Conservation (phyloP, 2,888 invertebrate species). For the Papilio demoleus region DNA sequence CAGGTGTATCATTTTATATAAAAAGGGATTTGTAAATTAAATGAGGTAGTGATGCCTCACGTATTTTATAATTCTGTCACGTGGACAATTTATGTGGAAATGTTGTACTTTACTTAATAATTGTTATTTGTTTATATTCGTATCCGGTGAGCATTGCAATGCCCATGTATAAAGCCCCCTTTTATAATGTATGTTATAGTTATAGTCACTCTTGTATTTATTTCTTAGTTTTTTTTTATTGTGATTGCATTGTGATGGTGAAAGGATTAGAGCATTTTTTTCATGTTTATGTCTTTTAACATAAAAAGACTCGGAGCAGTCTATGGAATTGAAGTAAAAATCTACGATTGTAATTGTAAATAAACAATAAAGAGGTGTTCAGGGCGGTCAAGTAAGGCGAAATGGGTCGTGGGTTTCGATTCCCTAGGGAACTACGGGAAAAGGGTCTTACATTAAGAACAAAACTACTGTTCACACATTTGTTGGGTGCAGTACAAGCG, state of each 20-base stretch:
- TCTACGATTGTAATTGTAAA: conserved; percentile 17
- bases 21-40: neutral
- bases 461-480: conserved; percentile 20
- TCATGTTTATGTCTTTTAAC: neutral
- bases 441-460: conserved; percentile 13
- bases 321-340: neutral
- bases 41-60: neutral
- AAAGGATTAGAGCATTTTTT: neutral
- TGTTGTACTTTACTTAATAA: too few relatives aligned
- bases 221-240: too few relatives aligned
- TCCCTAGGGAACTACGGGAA: conserved; percentile 13
- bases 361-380: conserved; percentile 19
- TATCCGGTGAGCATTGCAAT: too few relatives aligned
- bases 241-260: too few relatives aligned
- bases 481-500: conserved; percentile 13
- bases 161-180: too few relatives aligned
- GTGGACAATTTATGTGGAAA: too few relatives aligned
- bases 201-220: too few relatives aligned
- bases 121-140: too few relatives aligned
- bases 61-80: neutral
- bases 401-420: conserved; percentile 15
- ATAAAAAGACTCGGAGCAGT: neutral
- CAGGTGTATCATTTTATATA: conserved; percentile 6
- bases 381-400: conserved; percentile 8
- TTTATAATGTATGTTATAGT: too few relatives aligned